A percentile compares a stretch with the other conserved stretches of the same genome.
These are phyloP conservation scores for Drosophila paracracens DNA, from an alignment of 2,888 invertebrate species.

Conservation along the genomic window DNA sequence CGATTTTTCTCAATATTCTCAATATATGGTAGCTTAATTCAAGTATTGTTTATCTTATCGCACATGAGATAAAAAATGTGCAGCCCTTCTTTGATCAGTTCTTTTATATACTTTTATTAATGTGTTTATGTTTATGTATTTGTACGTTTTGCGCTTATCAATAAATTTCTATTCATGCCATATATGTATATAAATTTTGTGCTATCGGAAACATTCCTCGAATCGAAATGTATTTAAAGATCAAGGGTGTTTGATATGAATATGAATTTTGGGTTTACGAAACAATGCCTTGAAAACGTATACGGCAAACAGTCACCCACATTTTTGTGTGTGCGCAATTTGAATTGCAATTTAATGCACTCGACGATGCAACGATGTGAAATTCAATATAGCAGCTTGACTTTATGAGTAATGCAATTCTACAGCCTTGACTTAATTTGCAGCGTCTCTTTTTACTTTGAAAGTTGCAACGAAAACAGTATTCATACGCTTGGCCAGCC, in stretches of 20 bases:
- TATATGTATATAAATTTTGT: constrained; percentile 1
- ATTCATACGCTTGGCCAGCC: constrained; percentile 67
- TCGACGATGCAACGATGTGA: constrained; percentile 34
- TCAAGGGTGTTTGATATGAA: neutral
- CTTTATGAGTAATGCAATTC: constrained; percentile 70
- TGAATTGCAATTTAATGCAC: constrained; percentile 57
- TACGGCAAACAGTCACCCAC: constrained; percentile 60
- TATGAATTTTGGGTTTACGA: constrained; percentile 3
- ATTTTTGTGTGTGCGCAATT: constrained; percentile 38
- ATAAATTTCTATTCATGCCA: constrained; percentile 4
- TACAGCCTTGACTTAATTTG: constrained; percentile 75
- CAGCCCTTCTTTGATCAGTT: neutral
- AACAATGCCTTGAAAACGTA: constrained; percentile 35
- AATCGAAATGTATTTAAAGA: neutral
- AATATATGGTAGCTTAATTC: neutral
- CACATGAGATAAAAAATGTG: constrained; percentile 11
- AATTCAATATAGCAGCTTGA: constrained; percentile 58
- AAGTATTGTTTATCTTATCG: constrained; percentile 42
- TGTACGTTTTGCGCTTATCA: constrained; percentile 2
- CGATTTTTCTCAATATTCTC: neutral
- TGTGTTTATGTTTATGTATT: neutral
- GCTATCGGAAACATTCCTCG: neutral
- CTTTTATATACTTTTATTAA: neutral
- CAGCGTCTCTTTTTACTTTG: constrained; percentile 74
- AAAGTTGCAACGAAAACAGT: constrained; percentile 78